Conservation (phyloP, 1,140 invertebrate species). For the Araneus ventricosus region DNA sequence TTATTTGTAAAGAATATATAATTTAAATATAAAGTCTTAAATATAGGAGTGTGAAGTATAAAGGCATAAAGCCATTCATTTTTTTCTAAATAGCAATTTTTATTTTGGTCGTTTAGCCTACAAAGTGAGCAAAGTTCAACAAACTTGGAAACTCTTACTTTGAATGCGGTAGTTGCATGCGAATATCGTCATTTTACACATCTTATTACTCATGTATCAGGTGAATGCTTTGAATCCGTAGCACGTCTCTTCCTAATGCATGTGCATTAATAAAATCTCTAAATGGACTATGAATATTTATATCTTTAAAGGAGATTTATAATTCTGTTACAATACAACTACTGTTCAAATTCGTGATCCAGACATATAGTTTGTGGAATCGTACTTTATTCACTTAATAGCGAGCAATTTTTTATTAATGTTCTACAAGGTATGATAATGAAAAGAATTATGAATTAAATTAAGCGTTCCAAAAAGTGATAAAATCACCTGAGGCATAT, state of each 20-base stretch:
- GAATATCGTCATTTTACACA: background rate
- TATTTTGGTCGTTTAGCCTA: background rate
- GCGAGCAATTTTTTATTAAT: background rate
- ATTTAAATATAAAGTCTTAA: too few species aligned
- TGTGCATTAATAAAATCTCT: background rate
- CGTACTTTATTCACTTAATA: background rate
- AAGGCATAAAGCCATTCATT: too few species aligned
- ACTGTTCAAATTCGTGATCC: background rate
- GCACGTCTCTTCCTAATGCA: background rate
- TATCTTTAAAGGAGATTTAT: background rate
- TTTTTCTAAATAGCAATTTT: too few species aligned
- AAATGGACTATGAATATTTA: conserved; percentile 29
- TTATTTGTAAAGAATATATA: too few species aligned
- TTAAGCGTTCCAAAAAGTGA: background rate
- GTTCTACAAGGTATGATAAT: background rate
- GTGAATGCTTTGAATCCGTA: background rate
- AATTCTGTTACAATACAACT: background rate
- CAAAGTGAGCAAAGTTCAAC: background rate
- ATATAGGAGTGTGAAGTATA: too few species aligned
- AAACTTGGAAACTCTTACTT: background rate
- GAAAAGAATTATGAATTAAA: background rate
- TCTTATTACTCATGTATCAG: background rate
- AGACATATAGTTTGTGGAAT: background rate
- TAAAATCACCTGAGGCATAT: background rate
- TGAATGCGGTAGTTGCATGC: background rate